These are phyloP conservation scores for Eufriesea mexicana DNA, from an alignment of 1,140 invertebrate genomes.

Conservation along the genomic window DNA sequence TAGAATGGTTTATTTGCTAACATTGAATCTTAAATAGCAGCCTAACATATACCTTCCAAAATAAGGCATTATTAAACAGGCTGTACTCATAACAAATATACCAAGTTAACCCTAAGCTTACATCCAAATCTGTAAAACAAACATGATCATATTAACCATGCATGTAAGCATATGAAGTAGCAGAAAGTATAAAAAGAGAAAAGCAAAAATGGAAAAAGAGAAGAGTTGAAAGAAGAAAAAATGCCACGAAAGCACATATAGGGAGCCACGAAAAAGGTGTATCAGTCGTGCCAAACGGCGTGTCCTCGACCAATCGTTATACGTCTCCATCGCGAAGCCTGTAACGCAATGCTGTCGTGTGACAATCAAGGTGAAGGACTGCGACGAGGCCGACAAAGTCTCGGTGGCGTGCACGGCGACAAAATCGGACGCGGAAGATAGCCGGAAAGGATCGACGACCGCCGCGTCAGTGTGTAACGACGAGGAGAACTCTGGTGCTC, in stretches of 20 bases:
- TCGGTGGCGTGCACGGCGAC: constrained; percentile 35
- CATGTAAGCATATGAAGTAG: too few relatives aligned
- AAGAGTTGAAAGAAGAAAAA: too few relatives aligned
- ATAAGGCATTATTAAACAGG: too few relatives aligned
- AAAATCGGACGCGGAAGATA: constrained; percentile 45
- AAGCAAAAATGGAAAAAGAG: neutral
- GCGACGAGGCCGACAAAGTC: constrained; percentile 51
- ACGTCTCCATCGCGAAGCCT: constrained; percentile 14
- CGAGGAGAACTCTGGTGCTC: constrained; percentile 29
- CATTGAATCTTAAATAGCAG: too few relatives aligned
- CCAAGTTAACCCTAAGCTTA: neutral
- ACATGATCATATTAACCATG: too few relatives aligned
- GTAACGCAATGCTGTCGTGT: constrained; percentile 50
- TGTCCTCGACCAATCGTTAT: constrained; percentile 64
- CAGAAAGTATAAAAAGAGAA: neutral
- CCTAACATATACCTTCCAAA: too few relatives aligned
- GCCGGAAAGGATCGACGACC: constrained; percentile 60
- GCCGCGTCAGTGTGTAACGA: constrained; percentile 44
- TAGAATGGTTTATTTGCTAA: too few relatives aligned
- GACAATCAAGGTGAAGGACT: constrained; percentile 68
- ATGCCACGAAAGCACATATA: neutral
- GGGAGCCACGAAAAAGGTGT: constrained; percentile 43
- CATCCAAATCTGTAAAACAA: neutral
- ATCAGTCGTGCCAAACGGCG: constrained; percentile 52
- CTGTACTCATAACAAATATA: neutral